phyloP scores from a whole-genome alignment of 1,140 invertebrate species.

The Drosophila bipectinata region DNA sequence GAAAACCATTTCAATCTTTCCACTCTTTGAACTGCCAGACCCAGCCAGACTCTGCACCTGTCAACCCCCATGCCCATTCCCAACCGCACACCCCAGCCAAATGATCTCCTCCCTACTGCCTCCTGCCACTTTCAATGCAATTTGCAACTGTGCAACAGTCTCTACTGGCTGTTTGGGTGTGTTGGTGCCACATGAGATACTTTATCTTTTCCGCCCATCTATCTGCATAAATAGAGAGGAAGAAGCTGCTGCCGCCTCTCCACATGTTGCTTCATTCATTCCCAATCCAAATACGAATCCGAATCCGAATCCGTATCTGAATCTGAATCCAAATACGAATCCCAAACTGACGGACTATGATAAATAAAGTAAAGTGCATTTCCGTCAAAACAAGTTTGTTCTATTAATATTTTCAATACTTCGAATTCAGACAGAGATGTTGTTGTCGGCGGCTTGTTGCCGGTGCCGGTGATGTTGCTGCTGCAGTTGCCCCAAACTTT shows the following conservation, averaged over 20 bases:
- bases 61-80: conserved; percentile 37
- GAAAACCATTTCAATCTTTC: conserved; percentile 36
- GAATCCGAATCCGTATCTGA: conserved; percentile 16
- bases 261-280: conserved; percentile 80
- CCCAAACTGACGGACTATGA: conserved; percentile 70
- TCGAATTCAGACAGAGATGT: conserved; percentile 73
- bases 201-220: conserved; percentile 82
- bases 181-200: conserved; percentile 49
- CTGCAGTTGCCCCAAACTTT: conserved; percentile 54
- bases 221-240: conserved; percentile 74
- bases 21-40: conserved; percentile 52
- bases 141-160: conserved; percentile 54
- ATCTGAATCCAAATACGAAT: conserved; percentile 48
- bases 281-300: conserved; percentile 22
- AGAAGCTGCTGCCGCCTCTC: conserved; percentile 37
- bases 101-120: conserved; percentile 21
- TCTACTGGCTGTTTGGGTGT: conserved; percentile 10
- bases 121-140: conserved; percentile 24
- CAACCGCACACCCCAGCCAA: conserved; percentile 6
- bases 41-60: conserved; percentile 58
- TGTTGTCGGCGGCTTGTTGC: conserved; percentile 46
- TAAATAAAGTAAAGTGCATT: conserved; percentile 83
- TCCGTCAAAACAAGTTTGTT: conserved; percentile 83
- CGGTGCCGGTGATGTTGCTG: conserved; percentile 14
- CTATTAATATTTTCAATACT: conserved; percentile 83